A percentile compares a stretch with the other conserved stretches of the same genome.
Evolutionary conservation across 2,797 vertebrate species (phyloP).

Genomic region (Gephyroberyx darwinii): DNA sequence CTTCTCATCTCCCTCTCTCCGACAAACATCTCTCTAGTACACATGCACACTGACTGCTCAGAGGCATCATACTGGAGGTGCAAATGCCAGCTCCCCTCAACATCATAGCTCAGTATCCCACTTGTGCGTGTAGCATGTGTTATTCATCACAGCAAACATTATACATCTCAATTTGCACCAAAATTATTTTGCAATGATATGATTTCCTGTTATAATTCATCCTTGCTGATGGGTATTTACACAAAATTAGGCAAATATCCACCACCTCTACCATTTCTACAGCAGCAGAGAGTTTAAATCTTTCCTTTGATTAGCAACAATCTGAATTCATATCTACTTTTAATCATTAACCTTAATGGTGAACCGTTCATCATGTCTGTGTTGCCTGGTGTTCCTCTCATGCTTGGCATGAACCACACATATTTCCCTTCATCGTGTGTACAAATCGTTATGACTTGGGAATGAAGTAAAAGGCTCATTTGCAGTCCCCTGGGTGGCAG

Average conservation of each 20-base stretch:
- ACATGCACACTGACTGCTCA: conserved; percentile 57
- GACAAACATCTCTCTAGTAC: conserved; percentile 56
- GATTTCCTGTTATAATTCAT: conserved; percentile 45
- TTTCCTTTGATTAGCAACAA: conserved; percentile 4
- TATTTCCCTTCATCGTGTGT: conserved; percentile 30
- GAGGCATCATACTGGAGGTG: conserved; percentile 64
- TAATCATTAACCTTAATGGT: conserved; percentile 13
- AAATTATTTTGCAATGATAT: conserved; percentile 44
- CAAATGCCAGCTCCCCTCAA: conserved; percentile 66
- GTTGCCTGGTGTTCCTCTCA: conserved; percentile 11
- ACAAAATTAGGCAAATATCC: conserved; percentile 15
- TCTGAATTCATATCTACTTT: conserved; percentile 23
- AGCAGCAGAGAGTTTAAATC: conserved; percentile 7
- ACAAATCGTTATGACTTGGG: conserved; percentile 51
- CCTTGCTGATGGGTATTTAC: conserved; percentile 19
- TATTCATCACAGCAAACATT: conserved; percentile 62
- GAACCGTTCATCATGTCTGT: conserved; percentile 21
- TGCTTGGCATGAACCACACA: conserved; percentile 28
- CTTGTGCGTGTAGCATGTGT: conserved; percentile 63
- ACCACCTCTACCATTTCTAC: conserved; percentile 5
- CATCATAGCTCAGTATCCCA: conserved; percentile 53
- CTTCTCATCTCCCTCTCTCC: conserved; percentile 49
- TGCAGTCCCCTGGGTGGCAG: conserved; percentile 31
- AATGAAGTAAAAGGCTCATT: conserved; percentile 51
- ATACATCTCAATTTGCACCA: conserved; percentile 44